Evolutionary conservation across 2,113 vertebrate genomes (phyloP).

Genomic region (Dasyprocta punctata): DNA sequence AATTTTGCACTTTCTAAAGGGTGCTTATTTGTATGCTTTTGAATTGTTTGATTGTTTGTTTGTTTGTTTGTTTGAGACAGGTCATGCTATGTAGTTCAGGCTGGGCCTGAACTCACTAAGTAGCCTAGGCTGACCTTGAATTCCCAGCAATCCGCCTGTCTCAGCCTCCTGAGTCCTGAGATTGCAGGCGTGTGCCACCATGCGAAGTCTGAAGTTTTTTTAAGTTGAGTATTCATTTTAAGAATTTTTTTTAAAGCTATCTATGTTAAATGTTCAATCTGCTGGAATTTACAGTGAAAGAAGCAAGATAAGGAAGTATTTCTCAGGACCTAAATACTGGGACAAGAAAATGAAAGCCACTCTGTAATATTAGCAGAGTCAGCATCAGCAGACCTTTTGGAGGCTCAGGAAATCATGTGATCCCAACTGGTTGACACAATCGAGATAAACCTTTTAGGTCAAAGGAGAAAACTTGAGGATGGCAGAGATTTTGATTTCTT

Average conservation of each 20-base stretch:
- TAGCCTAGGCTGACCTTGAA: too few species aligned
- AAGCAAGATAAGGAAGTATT: neutral
- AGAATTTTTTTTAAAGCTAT: neutral
- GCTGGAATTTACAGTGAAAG: neutral
- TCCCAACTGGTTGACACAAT: neutral
- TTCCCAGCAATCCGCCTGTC: too few species aligned
- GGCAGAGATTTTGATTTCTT: neutral
- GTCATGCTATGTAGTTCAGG: too few species aligned
- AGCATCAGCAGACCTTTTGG: neutral
- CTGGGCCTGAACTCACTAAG: too few species aligned
- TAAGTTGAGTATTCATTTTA: neutral
- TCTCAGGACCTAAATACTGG: neutral
- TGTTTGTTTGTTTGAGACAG: too few species aligned
- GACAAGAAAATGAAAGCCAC: neutral
- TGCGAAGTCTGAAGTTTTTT: neutral
- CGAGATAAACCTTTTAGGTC: neutral
- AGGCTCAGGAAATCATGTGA: neutral
- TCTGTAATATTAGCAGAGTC: neutral
- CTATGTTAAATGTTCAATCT: neutral
- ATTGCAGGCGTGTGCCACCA: too few species aligned
- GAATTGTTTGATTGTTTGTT: too few species aligned
- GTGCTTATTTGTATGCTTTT: neutral
- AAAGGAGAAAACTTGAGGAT: neutral
- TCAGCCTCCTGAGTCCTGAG: too few species aligned
- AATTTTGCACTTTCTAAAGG: neutral